Base-by-base conservation (phyloP, 2,113 vertebrate species). In the Myotis yumanensis region DNA sequence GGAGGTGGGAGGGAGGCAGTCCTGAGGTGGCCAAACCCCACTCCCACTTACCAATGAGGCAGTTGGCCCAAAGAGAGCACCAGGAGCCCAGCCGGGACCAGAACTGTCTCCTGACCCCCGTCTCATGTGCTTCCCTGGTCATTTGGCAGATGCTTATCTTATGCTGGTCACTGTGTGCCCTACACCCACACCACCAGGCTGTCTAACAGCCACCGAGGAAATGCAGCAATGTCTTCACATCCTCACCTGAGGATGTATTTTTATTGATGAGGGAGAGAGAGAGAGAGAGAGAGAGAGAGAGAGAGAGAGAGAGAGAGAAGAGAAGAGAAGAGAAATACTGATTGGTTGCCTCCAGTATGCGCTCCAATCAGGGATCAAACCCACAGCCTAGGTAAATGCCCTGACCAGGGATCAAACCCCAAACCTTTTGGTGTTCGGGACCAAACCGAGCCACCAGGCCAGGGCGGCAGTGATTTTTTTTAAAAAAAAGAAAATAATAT, bases 191-290 rank as follows among this genome's bases (percentile, higher is more conserved):
- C 75, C 81, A 37, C 7, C 18, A 57, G 35, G 23, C 20, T 54
- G 51, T 43, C 23, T 59, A 71, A 93, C 64, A 72, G 73, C 52
- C 16, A 1, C 4, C n/a, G 59, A 88, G 79, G 90, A 96, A 96
- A 95, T 35, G 23, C n/a, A 18, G 62, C 54, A 51, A 16, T 75
- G 73, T 84, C 51, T 66, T 3, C 7, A 32, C n/a, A 66, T 66
- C 30, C 14, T 66, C 64, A 66, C 30, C 64, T 32, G 30, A 66
- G 15, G 64, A 66, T n/a, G 16, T n/a, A 32, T n/a, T 66, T 66
- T 66, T 66, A 32, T 16, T 66, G 14, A 94, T 40, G 4, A 16
- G 30, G 32, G 28, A 66, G 64, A 64, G 62, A 59, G 57, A 59
- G 57, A 59, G 23, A 12, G 25, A 23, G 59, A 62, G 59, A 64